Percentiles rank a stretch among this genome's conserved stretches.
Conservation (phyloP, 2,888 invertebrate genomes). For the Antheraea yamamai region DNA sequence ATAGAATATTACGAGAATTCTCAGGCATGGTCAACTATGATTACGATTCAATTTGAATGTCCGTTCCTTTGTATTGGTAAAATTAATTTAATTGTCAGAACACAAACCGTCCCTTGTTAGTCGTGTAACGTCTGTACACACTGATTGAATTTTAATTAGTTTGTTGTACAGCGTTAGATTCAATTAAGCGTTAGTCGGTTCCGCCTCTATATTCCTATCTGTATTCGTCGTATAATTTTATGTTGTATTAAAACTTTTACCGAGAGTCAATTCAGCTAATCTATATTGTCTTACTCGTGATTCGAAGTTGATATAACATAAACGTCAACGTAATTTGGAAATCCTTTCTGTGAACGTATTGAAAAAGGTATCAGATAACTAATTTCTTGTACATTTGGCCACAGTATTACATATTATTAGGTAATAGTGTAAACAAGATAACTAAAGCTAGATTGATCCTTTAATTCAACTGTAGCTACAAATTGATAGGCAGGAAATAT, state of each 20-base stretch:
- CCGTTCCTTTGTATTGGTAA: constrained; percentile 8
- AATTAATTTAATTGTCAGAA: constrained; percentile 10
- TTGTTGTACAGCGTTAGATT: constrained; percentile 6
- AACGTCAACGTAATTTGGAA: no score
- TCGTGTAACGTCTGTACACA: constrained; percentile 14
- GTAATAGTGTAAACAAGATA: no score
- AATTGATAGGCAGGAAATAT: no score
- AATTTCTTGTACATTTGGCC: no score
- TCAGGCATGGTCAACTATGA: neutral
- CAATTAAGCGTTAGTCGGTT: constrained; percentile 14
- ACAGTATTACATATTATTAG: no score
- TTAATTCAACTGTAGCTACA: no score
- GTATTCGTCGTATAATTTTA: neutral
- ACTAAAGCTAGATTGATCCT: no score
- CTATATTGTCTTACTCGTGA: no score
- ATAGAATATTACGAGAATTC: neutral
- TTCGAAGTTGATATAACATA: no score
- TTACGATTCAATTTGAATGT: constrained; percentile 1
- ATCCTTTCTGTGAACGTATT: no score
- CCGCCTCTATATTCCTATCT: neutral
- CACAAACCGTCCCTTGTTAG: constrained; percentile 2
- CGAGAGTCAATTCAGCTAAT: no score
- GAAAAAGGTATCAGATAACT: no score
- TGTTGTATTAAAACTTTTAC: neutral
- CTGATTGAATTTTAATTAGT: constrained; percentile 23